These are phyloP conservation scores for Equus przewalskii DNA, from an alignment of 2,113 vertebrate species.

Conservation along the genomic window DNA sequence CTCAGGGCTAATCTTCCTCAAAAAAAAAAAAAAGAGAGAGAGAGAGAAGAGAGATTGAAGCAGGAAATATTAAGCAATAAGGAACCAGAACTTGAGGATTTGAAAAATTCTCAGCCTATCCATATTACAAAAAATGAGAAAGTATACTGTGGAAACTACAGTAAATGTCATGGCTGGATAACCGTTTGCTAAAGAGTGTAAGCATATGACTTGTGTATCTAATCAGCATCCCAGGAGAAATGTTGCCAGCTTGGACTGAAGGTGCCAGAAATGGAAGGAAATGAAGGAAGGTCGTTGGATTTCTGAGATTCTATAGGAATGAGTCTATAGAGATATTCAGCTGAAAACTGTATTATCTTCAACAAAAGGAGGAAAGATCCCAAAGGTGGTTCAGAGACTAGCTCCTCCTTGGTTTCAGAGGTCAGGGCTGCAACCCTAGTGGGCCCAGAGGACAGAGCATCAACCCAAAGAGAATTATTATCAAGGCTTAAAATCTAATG, in stretches of 20 bases:
- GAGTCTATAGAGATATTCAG: background rate
- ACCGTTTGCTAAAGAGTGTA: background rate
- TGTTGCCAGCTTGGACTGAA: background rate
- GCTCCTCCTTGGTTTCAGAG: background rate
- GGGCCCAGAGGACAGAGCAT: background rate
- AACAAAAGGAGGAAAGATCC: background rate
- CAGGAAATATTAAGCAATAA: background rate
- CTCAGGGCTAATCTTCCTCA: no score
- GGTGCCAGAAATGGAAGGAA: background rate
- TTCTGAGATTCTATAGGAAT: background rate
- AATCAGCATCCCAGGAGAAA: background rate
- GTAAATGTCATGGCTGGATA: background rate
- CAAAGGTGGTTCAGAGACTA: background rate
- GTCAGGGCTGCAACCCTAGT: background rate
- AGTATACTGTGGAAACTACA: background rate
- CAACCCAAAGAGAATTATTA: background rate
- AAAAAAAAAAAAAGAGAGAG: no score
- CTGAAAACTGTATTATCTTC: background rate
- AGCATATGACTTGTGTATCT: background rate
- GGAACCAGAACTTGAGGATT: background rate
- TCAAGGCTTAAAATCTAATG: background rate
- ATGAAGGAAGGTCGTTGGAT: background rate
- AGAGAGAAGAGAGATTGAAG: background rate
- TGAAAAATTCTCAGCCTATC: background rate
- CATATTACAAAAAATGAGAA: background rate